Evolutionary conservation across 2,113 vertebrate species (phyloP).

Genomic region (Motacilla alba): DNA sequence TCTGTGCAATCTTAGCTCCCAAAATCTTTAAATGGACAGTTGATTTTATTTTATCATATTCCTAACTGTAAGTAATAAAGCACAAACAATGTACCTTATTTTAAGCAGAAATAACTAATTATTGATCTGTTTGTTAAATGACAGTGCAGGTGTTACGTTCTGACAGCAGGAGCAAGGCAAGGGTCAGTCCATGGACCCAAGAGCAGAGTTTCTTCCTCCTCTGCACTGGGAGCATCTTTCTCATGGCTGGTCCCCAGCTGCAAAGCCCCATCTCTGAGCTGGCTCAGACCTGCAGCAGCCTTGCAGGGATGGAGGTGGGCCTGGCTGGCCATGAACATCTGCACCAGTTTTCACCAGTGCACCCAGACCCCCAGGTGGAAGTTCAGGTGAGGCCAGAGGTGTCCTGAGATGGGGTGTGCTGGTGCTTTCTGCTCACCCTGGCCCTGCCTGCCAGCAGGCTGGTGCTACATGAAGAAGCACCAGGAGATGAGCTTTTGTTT

Average conservation of each 20-base stretch:
- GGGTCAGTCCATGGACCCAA: neutral
- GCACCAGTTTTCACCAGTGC: neutral
- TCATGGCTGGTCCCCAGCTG: neutral
- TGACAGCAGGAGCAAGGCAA: neutral
- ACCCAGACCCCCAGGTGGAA: fast-evolving
- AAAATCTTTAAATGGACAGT: neutral
- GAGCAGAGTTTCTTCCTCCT: neutral
- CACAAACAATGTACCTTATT: neutral
- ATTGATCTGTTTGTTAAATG: neutral
- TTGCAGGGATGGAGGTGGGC: neutral
- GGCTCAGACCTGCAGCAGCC: neutral
- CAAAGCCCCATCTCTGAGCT: neutral
- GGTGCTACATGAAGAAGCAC: fast-evolving
- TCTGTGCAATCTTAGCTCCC: neutral
- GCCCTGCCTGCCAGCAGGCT: neutral
- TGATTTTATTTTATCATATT: neutral
- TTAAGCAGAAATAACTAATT: neutral
- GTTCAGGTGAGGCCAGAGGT: neutral
- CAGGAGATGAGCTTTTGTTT: neutral
- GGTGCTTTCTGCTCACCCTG: neutral
- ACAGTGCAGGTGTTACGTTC: neutral
- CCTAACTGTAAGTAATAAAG: neutral
- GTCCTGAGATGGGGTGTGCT: neutral
- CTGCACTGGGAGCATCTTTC: neutral
- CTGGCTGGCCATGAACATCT: neutral